Evolutionary conservation across 1,140 invertebrate species (phyloP).

Genomic region (Nebria ingens): DNA sequence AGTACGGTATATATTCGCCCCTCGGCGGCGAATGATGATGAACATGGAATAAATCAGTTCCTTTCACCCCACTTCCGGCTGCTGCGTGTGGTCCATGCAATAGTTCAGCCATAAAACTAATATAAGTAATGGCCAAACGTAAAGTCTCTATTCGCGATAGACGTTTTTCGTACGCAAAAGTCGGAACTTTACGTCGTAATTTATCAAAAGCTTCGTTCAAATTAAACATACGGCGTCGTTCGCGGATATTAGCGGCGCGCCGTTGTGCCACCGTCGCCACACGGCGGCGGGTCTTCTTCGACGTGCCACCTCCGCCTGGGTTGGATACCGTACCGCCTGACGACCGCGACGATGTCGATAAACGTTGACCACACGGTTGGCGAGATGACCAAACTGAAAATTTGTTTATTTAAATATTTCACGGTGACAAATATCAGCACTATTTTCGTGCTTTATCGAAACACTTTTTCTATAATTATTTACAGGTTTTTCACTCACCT

Average conservation of each 20-base stretch:
- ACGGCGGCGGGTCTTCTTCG: slow-evolving; percentile 72
- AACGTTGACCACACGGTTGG: slow-evolving; percentile 34
- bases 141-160: slow-evolving; percentile 96
- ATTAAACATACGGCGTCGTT: slow-evolving; percentile 92
- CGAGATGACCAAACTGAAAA: slow-evolving; percentile 33
- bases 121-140: slow-evolving; percentile 94
- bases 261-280: slow-evolving; percentile 84
- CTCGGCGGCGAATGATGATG: not conserved
- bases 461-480: too few relatives aligned
- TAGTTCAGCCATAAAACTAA: slow-evolving; percentile 92
- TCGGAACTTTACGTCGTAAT: slow-evolving; percentile 86
- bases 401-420: too few relatives aligned
- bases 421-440: too few relatives aligned
- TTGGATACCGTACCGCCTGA: slow-evolving; percentile 22
- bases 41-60: not conserved
- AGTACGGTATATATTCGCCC: slow-evolving; percentile 1
- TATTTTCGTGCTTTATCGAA: too few relatives aligned
- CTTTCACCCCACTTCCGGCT: not conserved
- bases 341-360: slow-evolving; percentile 28
- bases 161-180: slow-evolving; percentile 97
- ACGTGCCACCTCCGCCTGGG: slow-evolving; percentile 26
- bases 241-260: slow-evolving; percentile 87
- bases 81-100: slow-evolving; percentile 44
- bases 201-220: slow-evolving; percentile 96
- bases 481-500: too few relatives aligned